Evolutionary conservation across 1,140 invertebrate species (phyloP), one percentile per base, ranked within the genome.

Genomic region (Sarcophaga peregrina): DNA sequence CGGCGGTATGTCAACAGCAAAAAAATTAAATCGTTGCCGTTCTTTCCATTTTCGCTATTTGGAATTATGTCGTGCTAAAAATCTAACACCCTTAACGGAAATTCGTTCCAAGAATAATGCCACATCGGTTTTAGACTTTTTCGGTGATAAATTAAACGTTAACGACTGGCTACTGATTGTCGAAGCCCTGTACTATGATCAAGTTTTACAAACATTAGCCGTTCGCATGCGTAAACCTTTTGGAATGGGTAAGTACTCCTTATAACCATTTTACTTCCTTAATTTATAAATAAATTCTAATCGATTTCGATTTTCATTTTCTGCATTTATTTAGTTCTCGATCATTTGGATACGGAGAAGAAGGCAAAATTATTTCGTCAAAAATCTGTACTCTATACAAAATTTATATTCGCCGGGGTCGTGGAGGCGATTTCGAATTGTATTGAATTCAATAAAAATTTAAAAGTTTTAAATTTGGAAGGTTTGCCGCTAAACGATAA

Each of bases 81-180:
- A 90, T 85, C 52, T 86, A 47, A 83, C 85, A 15, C 89, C 89
- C 0, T 72, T 89, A 20, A 76, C 86, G 1, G 86, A 89, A 3
- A 86, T 90, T 10, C 87, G 87, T 15, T 85, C 87, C 2, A 92
- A 91, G 83, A 87, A 87, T 6, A 92, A 91, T 84, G 87, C 87
- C 54, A 90, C 89, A 52, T 91, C 87, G 3, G 83, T 89, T 3
- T 86, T 94, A 50, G 93, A 94, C 81, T 92, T 94, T 73, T 91
- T 90, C 45, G 92, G 91, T 10, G 94, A 95, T 86, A 91, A 93
- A 50, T 87, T 95, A 37, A 93, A 92, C 81, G 90, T 93, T 80
- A 93, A 92, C 82, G 93, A 94, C 82, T 94, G 94, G 94, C 87
- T 87, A 11, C 92, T 93, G 5, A 92, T 94, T 6, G 86, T 93